Evolutionary conservation across 2,113 vertebrate genomes (phyloP).

Genomic region (Eupsittula cactorum): DNA sequence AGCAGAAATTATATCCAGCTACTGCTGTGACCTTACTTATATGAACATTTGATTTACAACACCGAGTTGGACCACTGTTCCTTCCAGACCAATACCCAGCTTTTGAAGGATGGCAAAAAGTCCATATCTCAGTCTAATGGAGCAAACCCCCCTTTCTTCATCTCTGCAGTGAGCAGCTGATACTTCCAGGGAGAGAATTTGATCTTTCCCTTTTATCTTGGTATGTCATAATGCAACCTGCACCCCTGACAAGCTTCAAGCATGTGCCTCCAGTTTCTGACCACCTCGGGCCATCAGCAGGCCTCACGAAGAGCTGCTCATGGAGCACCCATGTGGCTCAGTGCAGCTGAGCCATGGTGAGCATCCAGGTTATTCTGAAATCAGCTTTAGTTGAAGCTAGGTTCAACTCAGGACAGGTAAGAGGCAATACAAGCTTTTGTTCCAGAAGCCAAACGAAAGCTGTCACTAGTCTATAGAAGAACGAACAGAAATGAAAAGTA

Average conservation of each 20-base stretch:
- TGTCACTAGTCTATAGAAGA: not conserved
- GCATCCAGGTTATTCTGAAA: not conserved
- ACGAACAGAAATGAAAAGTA: not conserved
- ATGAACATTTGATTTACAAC: not conserved
- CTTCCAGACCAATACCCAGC: not conserved
- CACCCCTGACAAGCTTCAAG: not conserved
- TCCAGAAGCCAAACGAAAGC: not conserved
- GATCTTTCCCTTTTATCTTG: not conserved
- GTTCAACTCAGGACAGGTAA: not conserved
- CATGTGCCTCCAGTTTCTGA: not conserved
- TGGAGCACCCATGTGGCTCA: not conserved
- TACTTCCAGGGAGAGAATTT: not conserved
- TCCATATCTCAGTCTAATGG: not conserved
- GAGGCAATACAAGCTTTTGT: not conserved
- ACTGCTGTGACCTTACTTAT: not conserved
- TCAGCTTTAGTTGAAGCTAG: not conserved
- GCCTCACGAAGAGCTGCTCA: not conserved
- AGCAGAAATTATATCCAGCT: constrained; percentile 23
- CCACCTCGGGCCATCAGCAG: not conserved
- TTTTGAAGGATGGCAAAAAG: constrained; percentile 3
- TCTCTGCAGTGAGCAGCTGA: not conserved
- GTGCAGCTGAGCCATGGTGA: not conserved
- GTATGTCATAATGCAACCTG: not conserved
- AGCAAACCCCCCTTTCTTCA: not conserved
- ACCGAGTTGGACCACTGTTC: not conserved